Conservation (phyloP, 1,140 invertebrate genomes). For the Eulimnadia texana region DNA sequence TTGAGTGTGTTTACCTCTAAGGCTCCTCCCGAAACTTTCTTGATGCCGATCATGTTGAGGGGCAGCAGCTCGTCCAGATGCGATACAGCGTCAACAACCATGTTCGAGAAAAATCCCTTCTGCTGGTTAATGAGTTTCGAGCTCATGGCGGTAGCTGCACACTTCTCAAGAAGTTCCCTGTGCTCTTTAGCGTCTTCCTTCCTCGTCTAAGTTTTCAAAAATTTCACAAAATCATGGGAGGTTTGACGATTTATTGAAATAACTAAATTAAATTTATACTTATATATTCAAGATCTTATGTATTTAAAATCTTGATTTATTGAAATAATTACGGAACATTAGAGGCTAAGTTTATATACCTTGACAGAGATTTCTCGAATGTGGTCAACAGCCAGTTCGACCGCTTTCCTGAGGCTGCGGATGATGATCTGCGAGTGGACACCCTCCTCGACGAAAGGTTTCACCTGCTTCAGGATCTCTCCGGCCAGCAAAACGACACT, state of each 20-base stretch:
- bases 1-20: constrained; percentile 50
- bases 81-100: constrained; percentile 95
- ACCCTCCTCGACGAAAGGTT: constrained; percentile 90
- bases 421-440: constrained; percentile 91
- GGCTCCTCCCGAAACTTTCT: constrained; percentile 91
- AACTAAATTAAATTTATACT: neutral
- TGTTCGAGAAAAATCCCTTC: constrained; percentile 88
- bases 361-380: constrained; percentile 74
- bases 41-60: constrained; percentile 98
- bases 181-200: constrained; percentile 42
- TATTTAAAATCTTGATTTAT: too few relatives aligned
- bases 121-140: constrained; percentile 93
- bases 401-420: constrained; percentile 65
- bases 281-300: too few relatives aligned
- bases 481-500: constrained; percentile 89
- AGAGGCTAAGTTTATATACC: constrained; percentile 27
- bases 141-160: constrained; percentile 88
- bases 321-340: constrained; percentile 7
- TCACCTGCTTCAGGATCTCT: constrained; percentile 89
- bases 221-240: too few relatives aligned
- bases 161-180: constrained; percentile 71
- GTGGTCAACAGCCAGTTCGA: constrained; percentile 62
- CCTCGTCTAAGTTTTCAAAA: constrained; percentile 38
- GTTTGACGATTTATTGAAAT: too few relatives aligned
- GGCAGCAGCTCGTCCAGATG: constrained; percentile 84